phyloP scores from a whole-genome alignment of 2,888 invertebrate genomes.

The Limnephilus rhombicus region DNA sequence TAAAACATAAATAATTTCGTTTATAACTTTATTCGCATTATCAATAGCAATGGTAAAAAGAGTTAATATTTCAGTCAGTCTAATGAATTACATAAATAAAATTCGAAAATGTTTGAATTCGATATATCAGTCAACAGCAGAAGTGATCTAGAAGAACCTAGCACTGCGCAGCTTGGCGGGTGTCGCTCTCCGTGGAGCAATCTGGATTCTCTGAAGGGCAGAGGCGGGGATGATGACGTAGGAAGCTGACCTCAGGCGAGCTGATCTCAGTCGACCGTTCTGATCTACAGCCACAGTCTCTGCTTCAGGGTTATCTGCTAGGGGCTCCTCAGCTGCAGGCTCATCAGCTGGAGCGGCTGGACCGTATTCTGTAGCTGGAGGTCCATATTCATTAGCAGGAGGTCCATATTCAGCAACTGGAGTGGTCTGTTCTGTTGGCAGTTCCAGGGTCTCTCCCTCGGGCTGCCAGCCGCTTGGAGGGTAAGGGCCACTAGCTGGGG shows the following conservation, averaged over 20 bases:
- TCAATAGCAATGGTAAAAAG: too few relatives aligned
- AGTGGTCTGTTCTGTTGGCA: constrained; percentile 70
- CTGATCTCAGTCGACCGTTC: constrained; percentile 12
- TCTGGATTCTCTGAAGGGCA: constrained; percentile 36
- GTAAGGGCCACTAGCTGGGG: constrained; percentile 45
- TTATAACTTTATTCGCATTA: too few relatives aligned
- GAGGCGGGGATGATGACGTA: constrained; percentile 41
- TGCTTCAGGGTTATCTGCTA: constrained; percentile 24
- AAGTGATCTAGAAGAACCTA: background rate
- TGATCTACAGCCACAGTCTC: constrained; percentile 17
- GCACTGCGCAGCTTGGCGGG: constrained; percentile 47
- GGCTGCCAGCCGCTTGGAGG: constrained; percentile 76
- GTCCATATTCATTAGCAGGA: constrained; percentile 67
- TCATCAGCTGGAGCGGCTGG: constrained; percentile 67
- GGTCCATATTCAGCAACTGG: constrained; percentile 67
- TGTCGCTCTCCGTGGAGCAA: constrained; percentile 28
- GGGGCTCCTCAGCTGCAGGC: background rate
- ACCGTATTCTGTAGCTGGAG: constrained; percentile 65
- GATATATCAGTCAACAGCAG: too few relatives aligned
- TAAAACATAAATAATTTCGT: too few relatives aligned
- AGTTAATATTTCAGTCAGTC: too few relatives aligned
- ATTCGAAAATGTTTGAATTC: too few relatives aligned
- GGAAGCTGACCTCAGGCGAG: constrained; percentile 36
- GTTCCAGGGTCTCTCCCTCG: constrained; percentile 71
- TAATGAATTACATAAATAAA: too few relatives aligned